phyloP scores from a whole-genome alignment of 1,140 invertebrate genomes.

The Atta cephalotes region DNA sequence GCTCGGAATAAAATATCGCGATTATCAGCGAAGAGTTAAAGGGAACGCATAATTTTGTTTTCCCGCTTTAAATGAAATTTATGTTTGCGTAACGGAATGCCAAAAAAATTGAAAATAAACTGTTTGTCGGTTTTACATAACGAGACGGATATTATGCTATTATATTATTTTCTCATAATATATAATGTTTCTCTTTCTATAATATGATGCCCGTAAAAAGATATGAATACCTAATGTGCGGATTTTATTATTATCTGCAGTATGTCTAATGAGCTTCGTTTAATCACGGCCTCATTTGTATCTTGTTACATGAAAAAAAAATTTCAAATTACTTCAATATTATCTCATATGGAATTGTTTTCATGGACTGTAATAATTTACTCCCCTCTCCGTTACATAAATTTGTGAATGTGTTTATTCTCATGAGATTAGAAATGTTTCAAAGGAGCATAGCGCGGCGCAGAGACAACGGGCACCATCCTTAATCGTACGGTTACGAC shows the following conservation, averaged over 20 bases:
- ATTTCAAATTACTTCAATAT: neutral
- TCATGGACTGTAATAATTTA: neutral
- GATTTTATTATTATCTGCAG: neutral
- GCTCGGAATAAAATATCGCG: slow-evolving; percentile 55
- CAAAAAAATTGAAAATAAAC: slow-evolving; percentile 36
- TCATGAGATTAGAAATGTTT: neutral
- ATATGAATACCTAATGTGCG: neutral
- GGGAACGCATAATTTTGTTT: slow-evolving; percentile 42
- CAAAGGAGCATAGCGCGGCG: neutral
- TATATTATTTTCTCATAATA: slow-evolving; percentile 2
- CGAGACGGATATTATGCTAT: neutral
- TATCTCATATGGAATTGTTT: neutral
- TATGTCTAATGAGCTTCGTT: neutral
- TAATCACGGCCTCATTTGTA: neutral
- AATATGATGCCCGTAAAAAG: neutral
- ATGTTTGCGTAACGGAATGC: slow-evolving; percentile 44
- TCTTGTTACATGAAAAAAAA: slow-evolving; percentile 1
- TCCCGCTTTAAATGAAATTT: slow-evolving; percentile 21
- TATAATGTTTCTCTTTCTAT: neutral
- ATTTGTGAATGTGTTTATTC: neutral
- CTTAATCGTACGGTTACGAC: slow-evolving; percentile 37
- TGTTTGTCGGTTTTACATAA: neutral
- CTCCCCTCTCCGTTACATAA: neutral
- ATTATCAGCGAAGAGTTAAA: slow-evolving; percentile 35
- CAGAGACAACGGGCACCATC: slow-evolving; percentile 1